phyloP scores from a whole-genome alignment of 2,888 invertebrate species.

The Pyrrhia umbra region DNA sequence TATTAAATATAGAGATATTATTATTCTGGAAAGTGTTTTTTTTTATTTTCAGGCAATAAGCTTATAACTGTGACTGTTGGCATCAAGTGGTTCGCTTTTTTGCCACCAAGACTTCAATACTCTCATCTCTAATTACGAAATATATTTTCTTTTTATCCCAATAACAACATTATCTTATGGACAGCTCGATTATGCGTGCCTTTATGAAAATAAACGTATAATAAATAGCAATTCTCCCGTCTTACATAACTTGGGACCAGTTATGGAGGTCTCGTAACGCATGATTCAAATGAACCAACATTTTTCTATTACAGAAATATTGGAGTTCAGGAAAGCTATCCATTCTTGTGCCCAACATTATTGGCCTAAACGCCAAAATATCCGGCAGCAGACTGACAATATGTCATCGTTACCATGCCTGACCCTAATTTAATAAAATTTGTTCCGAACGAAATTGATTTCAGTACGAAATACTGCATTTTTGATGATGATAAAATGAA shows the following conservation, averaged over 20 bases:
- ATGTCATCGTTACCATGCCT: conserved; percentile 7
- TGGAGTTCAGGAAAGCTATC: conserved; percentile 16
- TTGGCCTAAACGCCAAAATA: conserved; percentile 10
- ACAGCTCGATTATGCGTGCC: too few relatives aligned
- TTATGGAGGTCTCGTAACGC: not conserved
- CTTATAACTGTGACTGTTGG: too few relatives aligned
- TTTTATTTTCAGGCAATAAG: too few relatives aligned
- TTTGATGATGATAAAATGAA: not conserved
- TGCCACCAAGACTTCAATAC: too few relatives aligned
- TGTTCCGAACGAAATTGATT: conserved; percentile 23
- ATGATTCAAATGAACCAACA: not conserved
- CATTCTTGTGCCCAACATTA: conserved; percentile 8
- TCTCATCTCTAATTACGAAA: too few relatives aligned
- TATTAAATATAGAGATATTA: conserved; percentile 1
- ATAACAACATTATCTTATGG: not conserved
- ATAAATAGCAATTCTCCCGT: not conserved
- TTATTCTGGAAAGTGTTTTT: not conserved
- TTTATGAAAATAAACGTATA: not conserved
- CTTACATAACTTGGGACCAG: not conserved
- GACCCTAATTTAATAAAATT: conserved; percentile 24
- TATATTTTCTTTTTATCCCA: too few relatives aligned
- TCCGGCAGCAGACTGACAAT: not conserved
- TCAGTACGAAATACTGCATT: conserved; percentile 7
- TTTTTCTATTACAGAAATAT: conserved; percentile 8
- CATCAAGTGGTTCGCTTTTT: too few relatives aligned